Evolutionary conservation across 1,140 invertebrate genomes (phyloP), one percentile per base, ranked within the genome.

Genomic region (Nebria ingens): DNA sequence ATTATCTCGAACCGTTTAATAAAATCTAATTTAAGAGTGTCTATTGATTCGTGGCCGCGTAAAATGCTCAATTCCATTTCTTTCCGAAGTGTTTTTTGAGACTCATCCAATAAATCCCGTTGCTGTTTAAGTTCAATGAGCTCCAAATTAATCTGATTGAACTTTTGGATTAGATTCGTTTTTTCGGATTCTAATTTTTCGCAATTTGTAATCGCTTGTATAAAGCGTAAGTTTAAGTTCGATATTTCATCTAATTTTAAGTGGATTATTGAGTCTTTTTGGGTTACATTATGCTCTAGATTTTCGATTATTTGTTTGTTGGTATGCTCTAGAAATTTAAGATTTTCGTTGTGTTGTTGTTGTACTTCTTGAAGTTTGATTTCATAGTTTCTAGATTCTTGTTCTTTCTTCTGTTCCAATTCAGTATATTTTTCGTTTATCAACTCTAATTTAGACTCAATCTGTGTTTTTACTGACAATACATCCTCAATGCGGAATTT

Each of bases 41-140:
- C 40, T 12, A 59, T 51, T n/a, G 45, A 61, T 52, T 62, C 56
- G 25, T 64, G 62, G 11, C 58, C 61, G 2, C 53, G 29, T 2
- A 61, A 19, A 6, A 65, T 56, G 45, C 58, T 64, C 17, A 40
- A 20, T 40, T 64, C 61, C 0, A 57, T 63, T 54, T 65, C 61
- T 55, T 63, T 64, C 54, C 61, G 58, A 15, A 61, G 53, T 53
- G 61, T 61, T 2, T 58, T 59, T 49, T 64, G 60, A 1, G 57
- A 42, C 20, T 64, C 57, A 2, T 61, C 20, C 38, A 65, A 53
- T 29, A 64, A 58, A 40, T 62, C 58, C 11, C 61, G 51, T 13
- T 54, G 57, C 51, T 56, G 58, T 38, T 64, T 65, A 55, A 45
- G 15, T 12, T 45, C 3, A 4, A 9, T 6, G 3, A 45, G 17